Evolutionary conservation across 2,113 vertebrate species (phyloP).

Genomic region (Spheniscus mendiculus): DNA sequence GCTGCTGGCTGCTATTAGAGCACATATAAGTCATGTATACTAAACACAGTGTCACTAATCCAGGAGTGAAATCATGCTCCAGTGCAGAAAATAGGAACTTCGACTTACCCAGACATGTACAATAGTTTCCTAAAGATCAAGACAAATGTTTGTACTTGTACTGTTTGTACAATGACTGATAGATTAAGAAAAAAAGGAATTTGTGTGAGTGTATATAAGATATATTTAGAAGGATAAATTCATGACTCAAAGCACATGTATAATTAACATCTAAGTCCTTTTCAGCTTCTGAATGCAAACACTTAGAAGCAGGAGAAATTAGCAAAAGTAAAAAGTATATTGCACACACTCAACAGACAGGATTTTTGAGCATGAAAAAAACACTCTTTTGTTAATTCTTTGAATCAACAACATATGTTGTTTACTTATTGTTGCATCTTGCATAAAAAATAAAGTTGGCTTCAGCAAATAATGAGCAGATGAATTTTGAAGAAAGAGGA

Average conservation of each 20-base stretch:
- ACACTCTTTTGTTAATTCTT: constrained; percentile 12
- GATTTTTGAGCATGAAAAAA: constrained; percentile 4
- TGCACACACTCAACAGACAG: not conserved
- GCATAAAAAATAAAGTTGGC: constrained; percentile 58
- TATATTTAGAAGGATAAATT: constrained; percentile 20
- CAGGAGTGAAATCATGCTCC: not conserved
- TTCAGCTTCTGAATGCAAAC: constrained; percentile 40
- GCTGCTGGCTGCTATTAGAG: not conserved
- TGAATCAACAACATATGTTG: constrained; percentile 61
- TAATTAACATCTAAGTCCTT: not conserved
- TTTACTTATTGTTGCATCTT: constrained; percentile 62
- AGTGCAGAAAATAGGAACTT: not conserved
- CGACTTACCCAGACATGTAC: not conserved
- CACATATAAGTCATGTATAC: not conserved
- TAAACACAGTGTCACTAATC: not conserved
- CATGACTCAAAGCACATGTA: not conserved
- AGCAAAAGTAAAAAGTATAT: not conserved
- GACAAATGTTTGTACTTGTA: not conserved
- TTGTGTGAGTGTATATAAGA: not conserved
- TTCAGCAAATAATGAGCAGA: constrained; percentile 59
- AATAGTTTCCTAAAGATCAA: not conserved
- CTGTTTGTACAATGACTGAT: not conserved
- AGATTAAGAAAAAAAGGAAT: not conserved
- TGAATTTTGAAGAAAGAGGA: constrained; percentile 39
- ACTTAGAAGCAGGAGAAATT: constrained; percentile 20